Conservation (phyloP, 2,113 vertebrate species). For the Tricholaema leucomelas region DNA sequence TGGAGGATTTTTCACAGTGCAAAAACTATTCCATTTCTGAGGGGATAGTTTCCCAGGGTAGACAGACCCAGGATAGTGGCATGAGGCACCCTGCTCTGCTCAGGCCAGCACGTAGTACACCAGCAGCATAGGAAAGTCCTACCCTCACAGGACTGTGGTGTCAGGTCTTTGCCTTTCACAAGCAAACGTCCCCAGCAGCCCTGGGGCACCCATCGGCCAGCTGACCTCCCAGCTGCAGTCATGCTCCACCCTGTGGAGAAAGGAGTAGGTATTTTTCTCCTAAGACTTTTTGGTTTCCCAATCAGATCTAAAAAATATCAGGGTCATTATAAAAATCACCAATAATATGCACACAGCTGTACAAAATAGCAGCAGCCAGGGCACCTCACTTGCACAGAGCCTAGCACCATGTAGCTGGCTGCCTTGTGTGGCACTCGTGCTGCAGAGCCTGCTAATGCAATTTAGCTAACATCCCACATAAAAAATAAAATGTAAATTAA, state of each 20-base stretch:
- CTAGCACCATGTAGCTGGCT: background rate
- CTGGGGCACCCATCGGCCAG: background rate
- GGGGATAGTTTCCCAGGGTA: background rate
- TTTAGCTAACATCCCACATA: background rate
- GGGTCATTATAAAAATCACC: background rate
- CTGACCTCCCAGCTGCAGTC: background rate
- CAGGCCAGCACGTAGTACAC: background rate
- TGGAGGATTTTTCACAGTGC: background rate
- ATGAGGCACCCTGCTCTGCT: background rate
- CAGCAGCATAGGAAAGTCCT: background rate
- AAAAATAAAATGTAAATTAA: too few relatives aligned
- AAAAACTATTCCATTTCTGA: background rate
- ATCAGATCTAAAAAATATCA: background rate
- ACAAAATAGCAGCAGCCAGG: background rate
- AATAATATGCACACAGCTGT: background rate
- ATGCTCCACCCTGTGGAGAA: background rate
- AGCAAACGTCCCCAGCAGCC: background rate
- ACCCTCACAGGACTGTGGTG: fast-evolving
- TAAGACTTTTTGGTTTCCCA: background rate
- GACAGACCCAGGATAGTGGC: background rate
- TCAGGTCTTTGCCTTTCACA: background rate
- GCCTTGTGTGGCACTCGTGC: fast-evolving
- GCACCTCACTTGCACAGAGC: background rate
- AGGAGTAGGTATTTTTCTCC: background rate
- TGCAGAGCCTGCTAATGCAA: background rate